A percentile compares a stretch with the other conserved stretches of the same genome.
Conservation (phyloP, 2,113 vertebrate species). For the Apus apus region DNA sequence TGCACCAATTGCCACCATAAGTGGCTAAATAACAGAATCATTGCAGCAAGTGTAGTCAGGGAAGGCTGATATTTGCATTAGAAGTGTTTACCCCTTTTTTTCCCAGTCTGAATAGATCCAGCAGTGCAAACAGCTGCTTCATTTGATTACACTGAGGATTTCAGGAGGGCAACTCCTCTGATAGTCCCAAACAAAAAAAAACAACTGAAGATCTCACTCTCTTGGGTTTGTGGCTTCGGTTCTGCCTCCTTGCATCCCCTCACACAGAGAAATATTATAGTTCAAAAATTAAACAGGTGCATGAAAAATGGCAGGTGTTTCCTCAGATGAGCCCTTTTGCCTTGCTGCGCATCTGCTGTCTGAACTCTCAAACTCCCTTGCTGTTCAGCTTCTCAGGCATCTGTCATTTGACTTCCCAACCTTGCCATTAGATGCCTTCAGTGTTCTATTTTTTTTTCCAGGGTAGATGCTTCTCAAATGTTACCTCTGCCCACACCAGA, state of each 20-base stretch:
- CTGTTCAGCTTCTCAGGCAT: conserved; percentile 41
- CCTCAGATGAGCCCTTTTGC: conserved; percentile 54
- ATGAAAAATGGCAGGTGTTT: conserved; percentile 57
- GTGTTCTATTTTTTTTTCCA: background rate
- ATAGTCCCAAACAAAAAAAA: conserved; percentile 2
- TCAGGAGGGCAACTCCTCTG: background rate
- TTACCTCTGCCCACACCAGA: conserved; percentile 11
- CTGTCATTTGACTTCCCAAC: conserved; percentile 63
- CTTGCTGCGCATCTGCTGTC: conserved; percentile 13
- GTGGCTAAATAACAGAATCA: conserved; percentile 59
- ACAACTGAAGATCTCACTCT: background rate
- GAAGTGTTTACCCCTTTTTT: conserved; percentile 62
- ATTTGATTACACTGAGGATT: conserved; percentile 46
- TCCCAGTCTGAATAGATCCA: conserved; percentile 51
- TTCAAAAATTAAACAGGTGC: conserved; percentile 65
- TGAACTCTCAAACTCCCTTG: conserved; percentile 58
- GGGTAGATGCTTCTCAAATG: conserved; percentile 35
- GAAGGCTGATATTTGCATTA: conserved; percentile 63
- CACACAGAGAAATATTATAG: background rate
- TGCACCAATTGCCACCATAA: conserved; percentile 47
- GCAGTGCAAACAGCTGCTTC: conserved; percentile 61
- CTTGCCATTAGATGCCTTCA: conserved; percentile 20
- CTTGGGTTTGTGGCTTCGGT: background rate
- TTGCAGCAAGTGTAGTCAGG: conserved; percentile 47
- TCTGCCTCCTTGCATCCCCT: background rate